These are phyloP conservation scores for Pempheris klunzingeri DNA, from an alignment of 2,797 vertebrate species.

Conservation along the genomic window DNA sequence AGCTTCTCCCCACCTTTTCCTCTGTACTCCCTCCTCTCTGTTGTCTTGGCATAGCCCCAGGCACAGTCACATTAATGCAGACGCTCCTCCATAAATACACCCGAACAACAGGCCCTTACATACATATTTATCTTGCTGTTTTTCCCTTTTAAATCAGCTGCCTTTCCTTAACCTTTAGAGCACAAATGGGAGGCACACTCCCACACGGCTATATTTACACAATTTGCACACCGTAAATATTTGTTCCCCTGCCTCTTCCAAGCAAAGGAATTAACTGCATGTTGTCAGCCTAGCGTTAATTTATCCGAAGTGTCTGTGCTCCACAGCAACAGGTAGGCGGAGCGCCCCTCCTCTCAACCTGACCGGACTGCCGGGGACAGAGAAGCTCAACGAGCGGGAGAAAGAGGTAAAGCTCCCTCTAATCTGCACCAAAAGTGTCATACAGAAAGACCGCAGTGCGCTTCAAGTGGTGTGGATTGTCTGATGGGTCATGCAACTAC, in stretches of 20 bases:
- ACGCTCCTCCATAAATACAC: constrained; percentile 60
- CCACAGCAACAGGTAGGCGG: constrained; percentile 88
- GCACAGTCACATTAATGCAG: constrained; percentile 52
- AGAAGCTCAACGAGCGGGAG: constrained; percentile 97
- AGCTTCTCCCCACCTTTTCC: constrained; percentile 30
- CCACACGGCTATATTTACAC: constrained; percentile 57
- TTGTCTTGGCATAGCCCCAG: constrained; percentile 49
- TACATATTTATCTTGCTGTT: constrained; percentile 51
- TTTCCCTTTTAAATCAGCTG: constrained; percentile 40
- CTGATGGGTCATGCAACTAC: neutral
- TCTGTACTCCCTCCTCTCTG: constrained; percentile 44
- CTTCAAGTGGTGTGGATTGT: neutral
- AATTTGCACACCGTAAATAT: constrained; percentile 51
- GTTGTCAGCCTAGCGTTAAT: constrained; percentile 34
- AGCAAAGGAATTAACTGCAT: constrained; percentile 47
- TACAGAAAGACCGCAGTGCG: neutral
- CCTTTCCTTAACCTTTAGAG: constrained; percentile 38
- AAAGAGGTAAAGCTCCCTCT: constrained; percentile 90
- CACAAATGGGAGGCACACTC: constrained; percentile 44
- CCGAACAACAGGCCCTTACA: constrained; percentile 27
- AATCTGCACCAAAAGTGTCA: neutral
- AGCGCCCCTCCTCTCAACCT: constrained; percentile 97
- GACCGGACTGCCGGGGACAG: constrained; percentile 96
- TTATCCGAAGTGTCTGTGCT: constrained; percentile 39
- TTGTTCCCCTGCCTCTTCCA: constrained; percentile 33